Percentiles rank a stretch among this genome's conserved stretches.
phyloP scores from a whole-genome alignment of 2,113 vertebrate genomes.

The Equus przewalskii region DNA sequence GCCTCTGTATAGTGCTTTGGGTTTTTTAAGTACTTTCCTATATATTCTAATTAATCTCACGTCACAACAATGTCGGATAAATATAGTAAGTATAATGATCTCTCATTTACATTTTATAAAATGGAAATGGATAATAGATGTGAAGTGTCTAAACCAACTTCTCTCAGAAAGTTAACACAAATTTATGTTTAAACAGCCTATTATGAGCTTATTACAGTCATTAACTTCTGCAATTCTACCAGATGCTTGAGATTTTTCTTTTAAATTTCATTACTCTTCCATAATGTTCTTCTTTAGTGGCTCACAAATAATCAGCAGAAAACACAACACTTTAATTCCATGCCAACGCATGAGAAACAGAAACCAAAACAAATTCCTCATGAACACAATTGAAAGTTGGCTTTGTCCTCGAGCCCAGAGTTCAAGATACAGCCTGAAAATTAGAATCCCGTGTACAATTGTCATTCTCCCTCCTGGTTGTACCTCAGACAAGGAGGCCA shows the following conservation, averaged over 20 bases:
- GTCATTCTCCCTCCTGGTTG: background rate
- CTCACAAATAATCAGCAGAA: constrained; percentile 28
- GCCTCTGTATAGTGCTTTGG: background rate
- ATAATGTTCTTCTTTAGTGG: constrained; percentile 9
- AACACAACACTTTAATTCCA: constrained; percentile 36
- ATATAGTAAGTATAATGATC: background rate
- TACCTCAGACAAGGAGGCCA: background rate
- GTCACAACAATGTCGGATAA: background rate
- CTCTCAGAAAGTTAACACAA: background rate
- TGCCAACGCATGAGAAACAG: background rate
- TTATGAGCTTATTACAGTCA: background rate
- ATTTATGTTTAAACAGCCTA: background rate
- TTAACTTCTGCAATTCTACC: background rate
- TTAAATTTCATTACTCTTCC: constrained; percentile 30
- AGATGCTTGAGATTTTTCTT: background rate
- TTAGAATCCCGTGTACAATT: background rate
- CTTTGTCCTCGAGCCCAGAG: background rate
- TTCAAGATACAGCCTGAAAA: background rate
- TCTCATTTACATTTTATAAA: background rate
- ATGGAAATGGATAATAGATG: background rate
- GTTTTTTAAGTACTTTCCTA: background rate
- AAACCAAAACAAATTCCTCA: background rate
- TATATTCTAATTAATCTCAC: background rate
- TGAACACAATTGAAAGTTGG: background rate
- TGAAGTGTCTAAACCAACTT: background rate